phyloP scores from a whole-genome alignment of 2,888 invertebrate species.

The Anagyrus pseudococci region DNA sequence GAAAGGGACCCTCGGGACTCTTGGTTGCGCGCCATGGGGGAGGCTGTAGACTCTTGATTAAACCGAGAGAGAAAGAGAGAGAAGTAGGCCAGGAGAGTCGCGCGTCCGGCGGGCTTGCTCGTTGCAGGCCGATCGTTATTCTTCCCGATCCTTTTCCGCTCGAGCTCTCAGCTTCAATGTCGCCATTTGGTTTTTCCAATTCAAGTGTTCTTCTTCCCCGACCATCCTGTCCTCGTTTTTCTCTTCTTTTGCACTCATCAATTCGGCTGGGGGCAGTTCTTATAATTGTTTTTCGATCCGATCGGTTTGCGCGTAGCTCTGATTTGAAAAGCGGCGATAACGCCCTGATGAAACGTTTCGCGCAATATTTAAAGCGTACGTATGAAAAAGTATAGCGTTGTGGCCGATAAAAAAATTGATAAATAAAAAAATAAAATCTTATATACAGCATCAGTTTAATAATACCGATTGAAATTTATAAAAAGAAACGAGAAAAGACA shows the following conservation, averaged over 20 bases:
- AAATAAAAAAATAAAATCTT: neutral
- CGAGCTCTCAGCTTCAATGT: neutral
- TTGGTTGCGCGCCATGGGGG: neutral
- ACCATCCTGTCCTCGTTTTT: neutral
- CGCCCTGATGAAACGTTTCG: no score
- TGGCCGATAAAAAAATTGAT: neutral
- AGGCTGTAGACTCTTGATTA: neutral
- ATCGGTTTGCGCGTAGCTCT: no score
- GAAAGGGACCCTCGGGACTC: neutral
- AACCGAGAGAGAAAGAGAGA: neutral
- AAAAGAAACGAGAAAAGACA: neutral
- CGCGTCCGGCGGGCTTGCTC: neutral
- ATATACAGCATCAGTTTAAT: neutral
- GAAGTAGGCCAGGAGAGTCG: neutral
- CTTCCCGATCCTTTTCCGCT: neutral
- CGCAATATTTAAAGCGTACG: no score
- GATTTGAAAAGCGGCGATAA: no score
- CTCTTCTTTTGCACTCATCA: no score
- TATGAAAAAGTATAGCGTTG: no score
- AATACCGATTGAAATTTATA: neutral
- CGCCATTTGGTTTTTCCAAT: neutral
- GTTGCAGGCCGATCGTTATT: neutral
- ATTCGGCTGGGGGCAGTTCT: no score
- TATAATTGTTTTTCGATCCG: no score
- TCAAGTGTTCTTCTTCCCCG: neutral